Evolutionary conservation across 2,888 invertebrate species (phyloP), one percentile per base, ranked within the genome.

Genomic region (Megaustenia siamemsis): DNA sequence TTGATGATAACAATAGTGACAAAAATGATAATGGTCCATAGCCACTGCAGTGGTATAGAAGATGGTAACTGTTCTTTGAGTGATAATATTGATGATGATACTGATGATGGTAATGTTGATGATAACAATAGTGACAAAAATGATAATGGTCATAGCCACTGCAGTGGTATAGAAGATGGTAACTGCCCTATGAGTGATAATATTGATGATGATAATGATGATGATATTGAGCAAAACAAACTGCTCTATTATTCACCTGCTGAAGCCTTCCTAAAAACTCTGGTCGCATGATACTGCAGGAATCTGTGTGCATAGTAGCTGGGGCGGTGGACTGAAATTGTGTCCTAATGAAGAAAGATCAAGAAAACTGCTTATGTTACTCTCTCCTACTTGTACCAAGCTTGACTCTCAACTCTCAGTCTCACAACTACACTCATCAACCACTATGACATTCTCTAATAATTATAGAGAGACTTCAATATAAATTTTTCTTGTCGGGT

Each of bases 261-360:
- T 95, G 98, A 98, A 95, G 98, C 98, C 95, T 98, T 99, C 95
- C 97, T 98, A 95, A 99, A 99, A 88, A 99, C 99, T 89, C 96
- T 97, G 94, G 97, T 97, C 85, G 97, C 97, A 98, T 99, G 98
- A 95, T 99, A 99, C 93, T 97, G 97, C 95, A 98, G 97, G 95
- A 99, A 99, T 93, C 99, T 96, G 95, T 98, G 97, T 90, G 99
- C 98, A 95, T 99, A 99, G 96, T 99, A 99, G 93, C 97, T 97
- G 77, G 99, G 99, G 93, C 99, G 96, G 95, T 99, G 99, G 89
- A 99, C 99, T 78, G 99, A 99, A 81, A 99, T 99, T 15, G 99
- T 98, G 94, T 99, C 99, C 99, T 99, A 95, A 15, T 15, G 38
- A 56, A n/a, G n/a, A n/a, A n/a, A n/a, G n/a, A n/a, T n/a, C n/a